phyloP scores from a whole-genome alignment of 2,888 invertebrate species.

The Synergus gifuensis region DNA sequence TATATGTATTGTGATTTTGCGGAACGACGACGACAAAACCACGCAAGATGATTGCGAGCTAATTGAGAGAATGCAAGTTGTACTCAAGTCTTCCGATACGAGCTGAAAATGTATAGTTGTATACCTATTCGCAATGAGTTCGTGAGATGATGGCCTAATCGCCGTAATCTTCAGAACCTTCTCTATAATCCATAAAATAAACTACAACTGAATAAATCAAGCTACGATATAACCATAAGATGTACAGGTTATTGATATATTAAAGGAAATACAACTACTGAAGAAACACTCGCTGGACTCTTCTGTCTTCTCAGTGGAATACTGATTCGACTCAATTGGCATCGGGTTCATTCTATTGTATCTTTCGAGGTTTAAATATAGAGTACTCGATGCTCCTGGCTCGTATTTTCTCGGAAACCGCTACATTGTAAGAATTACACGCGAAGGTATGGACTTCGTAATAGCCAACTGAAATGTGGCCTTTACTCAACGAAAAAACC shows the following conservation, averaged over 20 bases:
- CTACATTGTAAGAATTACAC: not conserved
- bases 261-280: not conserved
- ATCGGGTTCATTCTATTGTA: slow-evolving; percentile 15
- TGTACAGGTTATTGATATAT: not conserved
- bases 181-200: slow-evolving; percentile 4
- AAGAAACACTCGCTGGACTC: not conserved
- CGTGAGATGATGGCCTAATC: not conserved
- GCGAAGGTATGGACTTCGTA: not conserved
- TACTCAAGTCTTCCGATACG: not conserved
- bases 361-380: slow-evolving; percentile 14
- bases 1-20: not conserved
- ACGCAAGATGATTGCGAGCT: not conserved
- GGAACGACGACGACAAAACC: not conserved
- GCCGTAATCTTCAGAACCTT: not conserved
- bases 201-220: slow-evolving; percentile 7
- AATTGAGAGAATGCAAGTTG: slow-evolving; percentile 14
- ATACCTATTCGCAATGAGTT: not conserved
- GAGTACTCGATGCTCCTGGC: not conserved
- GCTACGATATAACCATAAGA: not conserved
- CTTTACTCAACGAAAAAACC: not conserved
- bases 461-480: not conserved
- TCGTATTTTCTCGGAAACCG: not conserved
- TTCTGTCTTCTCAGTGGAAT: slow-evolving; percentile 16
- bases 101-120: not conserved
- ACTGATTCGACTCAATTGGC: slow-evolving; percentile 18